phyloP scores from a whole-genome alignment of 2,113 vertebrate species.

The Nymphicus hollandicus region DNA sequence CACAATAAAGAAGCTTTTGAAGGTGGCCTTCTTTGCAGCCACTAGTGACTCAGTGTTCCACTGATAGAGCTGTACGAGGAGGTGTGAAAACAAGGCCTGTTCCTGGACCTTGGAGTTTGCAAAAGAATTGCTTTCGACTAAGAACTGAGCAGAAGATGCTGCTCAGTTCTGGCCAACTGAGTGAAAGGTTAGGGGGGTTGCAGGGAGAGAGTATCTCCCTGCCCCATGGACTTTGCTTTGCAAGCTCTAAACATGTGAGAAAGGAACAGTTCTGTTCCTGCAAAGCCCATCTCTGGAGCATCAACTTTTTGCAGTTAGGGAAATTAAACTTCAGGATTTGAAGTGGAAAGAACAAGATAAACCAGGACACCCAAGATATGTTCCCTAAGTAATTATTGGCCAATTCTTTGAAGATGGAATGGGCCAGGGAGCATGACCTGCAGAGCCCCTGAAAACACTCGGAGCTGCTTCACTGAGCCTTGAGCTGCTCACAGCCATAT shows the following conservation, averaged over 20 bases:
- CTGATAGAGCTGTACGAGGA: background rate
- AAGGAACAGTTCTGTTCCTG: background rate
- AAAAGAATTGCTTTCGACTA: background rate
- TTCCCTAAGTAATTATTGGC: background rate
- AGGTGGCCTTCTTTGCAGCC: background rate
- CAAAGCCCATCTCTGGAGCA: background rate
- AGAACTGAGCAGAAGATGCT: background rate
- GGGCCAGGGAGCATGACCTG: background rate
- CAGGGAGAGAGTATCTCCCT: background rate
- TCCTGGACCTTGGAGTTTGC: background rate
- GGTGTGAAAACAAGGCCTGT: background rate
- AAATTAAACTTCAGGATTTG: background rate
- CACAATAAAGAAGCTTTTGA: background rate
- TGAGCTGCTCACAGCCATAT: background rate
- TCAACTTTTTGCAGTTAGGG: background rate
- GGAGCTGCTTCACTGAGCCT: background rate
- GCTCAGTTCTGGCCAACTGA: background rate
- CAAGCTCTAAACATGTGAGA: background rate
- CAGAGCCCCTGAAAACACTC: background rate
- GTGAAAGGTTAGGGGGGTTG: background rate
- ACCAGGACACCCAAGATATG: background rate
- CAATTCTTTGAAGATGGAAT: background rate
- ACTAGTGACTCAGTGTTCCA: background rate
- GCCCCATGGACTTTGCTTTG: background rate
- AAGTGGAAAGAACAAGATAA: background rate